These are phyloP conservation scores for Achroia grisella DNA, from an alignment of 1,140 invertebrate genomes.

Conservation along the genomic window DNA sequence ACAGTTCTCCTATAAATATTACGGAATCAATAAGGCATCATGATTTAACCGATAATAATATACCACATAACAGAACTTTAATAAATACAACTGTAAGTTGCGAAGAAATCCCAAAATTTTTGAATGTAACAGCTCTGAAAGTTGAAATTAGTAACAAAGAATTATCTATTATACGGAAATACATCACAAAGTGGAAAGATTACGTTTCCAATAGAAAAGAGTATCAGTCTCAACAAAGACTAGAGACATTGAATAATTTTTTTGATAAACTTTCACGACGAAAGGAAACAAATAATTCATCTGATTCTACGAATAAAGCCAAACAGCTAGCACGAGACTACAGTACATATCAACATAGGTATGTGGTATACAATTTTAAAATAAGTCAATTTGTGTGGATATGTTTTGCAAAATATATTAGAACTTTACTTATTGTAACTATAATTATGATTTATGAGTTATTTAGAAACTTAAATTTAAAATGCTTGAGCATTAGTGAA, in stretches of 20 bases:
- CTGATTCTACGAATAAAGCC: conserved; percentile 26
- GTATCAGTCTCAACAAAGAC: conserved; percentile 25
- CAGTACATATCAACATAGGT: conserved; percentile 57
- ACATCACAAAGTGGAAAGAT: conserved; percentile 17
- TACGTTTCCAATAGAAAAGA: conserved; percentile 21
- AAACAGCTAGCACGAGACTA: conserved; percentile 39
- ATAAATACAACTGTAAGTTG: conserved; percentile 3
- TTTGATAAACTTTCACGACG: conserved; percentile 53
- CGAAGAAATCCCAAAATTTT: conserved; percentile 14
- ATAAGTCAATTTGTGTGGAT: too few species aligned
- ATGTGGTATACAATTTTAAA: too few species aligned
- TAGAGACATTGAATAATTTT: conserved; percentile 45
- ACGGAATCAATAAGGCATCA: conserved; percentile 4
- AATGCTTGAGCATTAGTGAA: too few species aligned
- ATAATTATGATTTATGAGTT: too few species aligned
- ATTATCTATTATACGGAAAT: conserved; percentile 27
- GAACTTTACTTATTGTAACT: too few species aligned
- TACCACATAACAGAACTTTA: conserved; percentile 7
- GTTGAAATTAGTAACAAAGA: conserved; percentile 22
- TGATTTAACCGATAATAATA: background rate
- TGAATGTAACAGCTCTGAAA: conserved; percentile 28
- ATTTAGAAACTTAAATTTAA: too few species aligned
- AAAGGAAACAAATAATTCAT: conserved; percentile 23
- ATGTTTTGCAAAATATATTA: too few species aligned
- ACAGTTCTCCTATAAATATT: background rate